phyloP scores from a whole-genome alignment of 2,888 invertebrate species.

The Iselma pallidipennis region DNA sequence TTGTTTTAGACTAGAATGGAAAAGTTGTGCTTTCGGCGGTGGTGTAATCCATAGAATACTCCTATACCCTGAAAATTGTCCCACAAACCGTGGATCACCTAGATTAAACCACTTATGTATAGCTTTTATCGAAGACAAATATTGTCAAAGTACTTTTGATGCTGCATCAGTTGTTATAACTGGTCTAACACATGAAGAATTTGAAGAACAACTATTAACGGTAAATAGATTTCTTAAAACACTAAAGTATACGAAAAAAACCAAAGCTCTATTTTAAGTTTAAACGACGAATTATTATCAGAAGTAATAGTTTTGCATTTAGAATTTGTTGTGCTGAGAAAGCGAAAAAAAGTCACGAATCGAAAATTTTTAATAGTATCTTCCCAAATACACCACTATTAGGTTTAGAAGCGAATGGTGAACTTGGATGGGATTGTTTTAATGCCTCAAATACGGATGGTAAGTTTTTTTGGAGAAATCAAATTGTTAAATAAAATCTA shows the following conservation, averaged over 20 bases:
- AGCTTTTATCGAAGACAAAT: constrained; percentile 31
- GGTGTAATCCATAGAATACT: constrained; percentile 41
- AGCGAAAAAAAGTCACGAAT: constrained; percentile 36
- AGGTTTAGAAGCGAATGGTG: constrained; percentile 46
- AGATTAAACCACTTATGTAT: constrained; percentile 39
- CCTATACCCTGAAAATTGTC: constrained; percentile 31
- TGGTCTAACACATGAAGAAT: constrained; percentile 39
- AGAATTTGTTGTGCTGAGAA: constrained; percentile 46
- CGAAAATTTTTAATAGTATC: constrained; percentile 36
- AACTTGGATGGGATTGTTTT: constrained; percentile 47
- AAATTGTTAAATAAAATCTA: constrained; percentile 7
- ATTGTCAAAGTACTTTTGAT: constrained; percentile 36
- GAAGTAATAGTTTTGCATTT: constrained; percentile 38
- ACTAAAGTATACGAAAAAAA: background rate
- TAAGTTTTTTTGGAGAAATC: background rate
- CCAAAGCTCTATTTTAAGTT: constrained; percentile 35
- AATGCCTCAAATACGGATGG: constrained; percentile 6
- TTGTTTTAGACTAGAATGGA: constrained; percentile 4
- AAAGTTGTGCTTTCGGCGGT: constrained; percentile 44
- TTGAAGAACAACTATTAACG: constrained; percentile 39
- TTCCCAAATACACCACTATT: constrained; percentile 42
- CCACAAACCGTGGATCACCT: constrained; percentile 27
- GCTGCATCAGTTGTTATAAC: constrained; percentile 44
- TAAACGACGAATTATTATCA: constrained; percentile 33
- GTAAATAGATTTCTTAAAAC: constrained; percentile 22